Evolutionary conservation across 2,113 vertebrate species (phyloP), one percentile per base, ranked within the genome.

Genomic region (Shinisaurus crocodilurus): DNA sequence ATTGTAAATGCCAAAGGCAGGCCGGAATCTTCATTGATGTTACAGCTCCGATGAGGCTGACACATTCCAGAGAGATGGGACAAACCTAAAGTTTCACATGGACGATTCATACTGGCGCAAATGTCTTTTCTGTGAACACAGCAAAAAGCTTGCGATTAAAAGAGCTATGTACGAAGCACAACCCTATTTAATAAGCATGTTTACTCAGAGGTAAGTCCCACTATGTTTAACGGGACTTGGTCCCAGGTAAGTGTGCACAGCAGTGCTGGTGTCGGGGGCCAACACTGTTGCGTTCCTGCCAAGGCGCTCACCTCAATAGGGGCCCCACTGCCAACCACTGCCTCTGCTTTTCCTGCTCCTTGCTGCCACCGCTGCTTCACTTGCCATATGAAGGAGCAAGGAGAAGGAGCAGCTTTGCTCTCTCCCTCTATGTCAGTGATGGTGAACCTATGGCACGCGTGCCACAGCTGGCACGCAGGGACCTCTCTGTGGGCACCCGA

Each of bases 61-160:
- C 99, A 99, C 98, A 99, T 98, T 85, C 99, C 99, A 0, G 99
- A 99, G n/a, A 99, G 97, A 92, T 99, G 99, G 84, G 99, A 99
- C 91, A 99, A 97, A 67, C 99, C 99, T 69, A 99, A 96, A 0
- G 99, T 99, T 97, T 99, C 99, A 88, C 99, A 99, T 0, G 99
- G 99, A 87, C 97, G 98, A 92, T 99, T 99, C 97, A 97, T 98
- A 89, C 98, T 98, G 75, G 98, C 98, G 95, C 99, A 99, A 91
- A 99, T 98, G 95, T 99, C 99, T 96, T 99, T 99, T 93, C 99
- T 99, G 93, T 27, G 95, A 94, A 10, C 32, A 92, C 15, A 95
- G 69, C 91, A 91, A 77, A 80, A 90, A 32, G 7, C 0, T 0
- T 32, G 3, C 2, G 0, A 6, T 45, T 63, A 86, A 45, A 91